Base-by-base conservation (phyloP, 2,888 invertebrate genomes). In the Synanthedon andrenaeformis region DNA sequence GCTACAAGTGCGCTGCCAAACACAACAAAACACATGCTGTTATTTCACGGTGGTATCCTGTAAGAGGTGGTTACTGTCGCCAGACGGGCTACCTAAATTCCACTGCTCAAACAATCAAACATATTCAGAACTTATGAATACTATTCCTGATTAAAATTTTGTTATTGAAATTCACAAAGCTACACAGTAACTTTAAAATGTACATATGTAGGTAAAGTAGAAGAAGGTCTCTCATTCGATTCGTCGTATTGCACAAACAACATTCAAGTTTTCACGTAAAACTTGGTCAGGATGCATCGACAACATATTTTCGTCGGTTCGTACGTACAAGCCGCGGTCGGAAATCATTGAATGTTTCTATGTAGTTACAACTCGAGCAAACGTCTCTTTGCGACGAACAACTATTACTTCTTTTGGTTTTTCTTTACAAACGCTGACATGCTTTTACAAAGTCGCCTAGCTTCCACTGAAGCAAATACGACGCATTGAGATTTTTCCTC, bases 401-500 rank as follows among this genome's bases (percentile, higher is more conserved):
- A 73, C 72, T 73, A 73, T 71, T 72, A 71, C 72, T 76, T 79
- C 74, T 75, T 74, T 76, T 74, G 72, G 74, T 72, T 70, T 73
- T 49, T 72, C 74, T 70, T 74, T 70, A 71, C 65, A 63, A 63
- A 59, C 63, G 58, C 70, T 67, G 74, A 70, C 70, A 67, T 68
- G 69, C 67, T 68, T 70, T 69, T 66, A 61, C 61, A 70, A 80
- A 79, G 72, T 79, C 78, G 55, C 55, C 58, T 69, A 61, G 23
- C 23, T 66, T 55, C n/a, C 55, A 51, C 54, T 19, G 52, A 49
- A 53, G 11, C 35, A n/a, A 45, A 45, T 45, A 14, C 42, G n/a
- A 45, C 14, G 45, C 45, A 45, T 45, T 45, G 4, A 4, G 45
- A 10, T 45, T 14, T 14, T 45, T n/a, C 45, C 45, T 45, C 45